These are phyloP conservation scores for Laticauda colubrina DNA, from an alignment of 2,113 vertebrate species.

Conservation along the genomic window DNA sequence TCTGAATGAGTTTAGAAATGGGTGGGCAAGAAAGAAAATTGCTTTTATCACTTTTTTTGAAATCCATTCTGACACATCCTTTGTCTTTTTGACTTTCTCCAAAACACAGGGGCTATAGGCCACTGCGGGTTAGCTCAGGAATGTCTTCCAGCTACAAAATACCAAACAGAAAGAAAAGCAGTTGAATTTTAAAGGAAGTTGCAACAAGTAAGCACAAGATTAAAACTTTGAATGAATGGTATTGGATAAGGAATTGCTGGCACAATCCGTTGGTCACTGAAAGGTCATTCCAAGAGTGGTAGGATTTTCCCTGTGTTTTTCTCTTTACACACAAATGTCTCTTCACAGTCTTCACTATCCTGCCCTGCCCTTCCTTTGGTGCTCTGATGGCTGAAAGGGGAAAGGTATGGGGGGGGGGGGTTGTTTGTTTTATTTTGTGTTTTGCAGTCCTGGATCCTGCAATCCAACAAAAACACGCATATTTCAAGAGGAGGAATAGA, in stretches of 20 bases:
- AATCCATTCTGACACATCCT: background rate
- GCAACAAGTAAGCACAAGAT: background rate
- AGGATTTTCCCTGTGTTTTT: background rate
- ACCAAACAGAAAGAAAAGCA: background rate
- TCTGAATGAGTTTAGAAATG: rapidly evolving
- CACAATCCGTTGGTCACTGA: background rate
- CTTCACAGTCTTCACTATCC: too few species aligned
- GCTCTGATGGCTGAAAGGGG: background rate
- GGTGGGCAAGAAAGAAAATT: too few species aligned
- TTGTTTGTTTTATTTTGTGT: background rate
- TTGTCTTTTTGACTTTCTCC: conserved; percentile 15
- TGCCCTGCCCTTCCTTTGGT: background rate
- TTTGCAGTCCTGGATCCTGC: background rate
- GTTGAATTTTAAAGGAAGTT: background rate
- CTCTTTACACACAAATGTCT: background rate
- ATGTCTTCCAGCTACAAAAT: background rate
- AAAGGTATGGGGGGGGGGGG: background rate
- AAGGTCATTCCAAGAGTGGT: too few species aligned
- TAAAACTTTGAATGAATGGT: background rate
- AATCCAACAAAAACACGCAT: background rate
- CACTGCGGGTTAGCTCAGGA: background rate
- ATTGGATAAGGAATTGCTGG: background rate
- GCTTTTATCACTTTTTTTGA: background rate
- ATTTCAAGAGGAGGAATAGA: background rate
- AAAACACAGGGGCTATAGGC: background rate